Percentiles rank a stretch among this genome's conserved stretches.
Conservation (phyloP, 2,113 vertebrate genomes). For the Shinisaurus crocodilurus region DNA sequence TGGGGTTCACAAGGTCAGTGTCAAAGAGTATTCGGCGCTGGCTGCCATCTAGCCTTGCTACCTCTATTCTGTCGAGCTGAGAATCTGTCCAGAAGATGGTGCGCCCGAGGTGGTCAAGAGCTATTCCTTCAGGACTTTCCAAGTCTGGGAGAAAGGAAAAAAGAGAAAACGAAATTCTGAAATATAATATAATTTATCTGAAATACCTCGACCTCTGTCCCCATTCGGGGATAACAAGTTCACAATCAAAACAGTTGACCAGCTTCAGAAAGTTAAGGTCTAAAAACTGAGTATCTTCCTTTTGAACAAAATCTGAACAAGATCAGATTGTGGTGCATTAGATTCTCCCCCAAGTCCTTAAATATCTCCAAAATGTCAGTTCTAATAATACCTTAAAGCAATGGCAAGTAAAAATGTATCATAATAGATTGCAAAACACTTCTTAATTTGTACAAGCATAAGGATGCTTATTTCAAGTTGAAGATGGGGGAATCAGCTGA, state of each 20-base stretch:
- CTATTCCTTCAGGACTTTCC: constrained; percentile 90
- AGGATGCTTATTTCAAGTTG: background rate
- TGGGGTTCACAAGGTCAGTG: constrained; percentile 87
- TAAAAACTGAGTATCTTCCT: constrained; percentile 1
- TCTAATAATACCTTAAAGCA: background rate
- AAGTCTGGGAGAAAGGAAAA: constrained; percentile 77
- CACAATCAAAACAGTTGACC: background rate
- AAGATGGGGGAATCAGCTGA: background rate
- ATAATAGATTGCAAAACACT: background rate
- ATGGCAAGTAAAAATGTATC: background rate
- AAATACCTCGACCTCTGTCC: background rate
- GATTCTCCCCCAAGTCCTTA: background rate
- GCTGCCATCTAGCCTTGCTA: constrained; percentile 87
- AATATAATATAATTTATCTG: constrained; percentile 14
- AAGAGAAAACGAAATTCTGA: constrained; percentile 19
- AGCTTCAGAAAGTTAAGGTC: constrained; percentile 9
- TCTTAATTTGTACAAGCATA: background rate
- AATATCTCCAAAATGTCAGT: background rate
- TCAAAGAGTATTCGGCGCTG: constrained; percentile 88
- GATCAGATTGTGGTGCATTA: background rate
- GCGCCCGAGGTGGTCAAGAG: constrained; percentile 89
- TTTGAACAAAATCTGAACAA: background rate
- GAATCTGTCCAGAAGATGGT: constrained; percentile 96
- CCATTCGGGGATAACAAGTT: background rate
- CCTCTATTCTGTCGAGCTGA: constrained; percentile 86